Percentiles rank a stretch among this genome's conserved stretches.
These are phyloP conservation scores for Orgyia antiqua DNA, from an alignment of 2,888 invertebrate genomes.

Conservation along the genomic window DNA sequence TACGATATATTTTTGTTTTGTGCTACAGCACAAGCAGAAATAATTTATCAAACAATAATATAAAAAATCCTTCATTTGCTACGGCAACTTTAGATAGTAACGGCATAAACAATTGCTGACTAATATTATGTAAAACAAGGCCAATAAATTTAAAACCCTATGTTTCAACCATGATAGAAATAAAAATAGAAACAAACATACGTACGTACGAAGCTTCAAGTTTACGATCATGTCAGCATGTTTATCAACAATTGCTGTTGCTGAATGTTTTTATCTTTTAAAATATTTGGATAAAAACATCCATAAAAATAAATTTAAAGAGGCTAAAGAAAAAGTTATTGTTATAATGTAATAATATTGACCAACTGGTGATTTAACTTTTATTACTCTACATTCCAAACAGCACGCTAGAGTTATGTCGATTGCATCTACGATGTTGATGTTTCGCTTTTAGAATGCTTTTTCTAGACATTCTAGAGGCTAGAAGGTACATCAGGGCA, in stretches of 20 bases:
- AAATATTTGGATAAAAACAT: slow-evolving; percentile 10
- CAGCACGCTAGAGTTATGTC: too few species aligned
- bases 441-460: too few species aligned
- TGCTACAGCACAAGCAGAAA: too few species aligned
- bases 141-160: slow-evolving; percentile 31
- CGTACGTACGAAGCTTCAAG: slow-evolving; percentile 22
- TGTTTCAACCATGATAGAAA: slow-evolving; percentile 26
- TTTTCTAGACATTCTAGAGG: too few species aligned
- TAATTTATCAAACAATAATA: too few species aligned
- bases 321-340: slow-evolving; percentile 6
- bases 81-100: too few species aligned
- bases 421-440: too few species aligned
- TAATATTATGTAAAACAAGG: slow-evolving; percentile 40
- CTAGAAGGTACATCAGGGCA: too few species aligned
- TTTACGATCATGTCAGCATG: slow-evolving; percentile 23
- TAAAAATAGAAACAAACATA: slow-evolving; percentile 31
- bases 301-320: slow-evolving; percentile 4
- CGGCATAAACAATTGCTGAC: too few species aligned
- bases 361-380: slow-evolving; percentile 1
- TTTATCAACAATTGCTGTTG: slow-evolving; percentile 22
- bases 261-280: slow-evolving; percentile 12
- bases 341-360: slow-evolving; percentile 1
- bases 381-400: slow-evolving; percentile 2
- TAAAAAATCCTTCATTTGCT: too few species aligned
- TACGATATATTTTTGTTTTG: too few species aligned